Evolutionary conservation across 2,888 invertebrate genomes (phyloP).

Genomic region (Cheilosia scutellata): DNA sequence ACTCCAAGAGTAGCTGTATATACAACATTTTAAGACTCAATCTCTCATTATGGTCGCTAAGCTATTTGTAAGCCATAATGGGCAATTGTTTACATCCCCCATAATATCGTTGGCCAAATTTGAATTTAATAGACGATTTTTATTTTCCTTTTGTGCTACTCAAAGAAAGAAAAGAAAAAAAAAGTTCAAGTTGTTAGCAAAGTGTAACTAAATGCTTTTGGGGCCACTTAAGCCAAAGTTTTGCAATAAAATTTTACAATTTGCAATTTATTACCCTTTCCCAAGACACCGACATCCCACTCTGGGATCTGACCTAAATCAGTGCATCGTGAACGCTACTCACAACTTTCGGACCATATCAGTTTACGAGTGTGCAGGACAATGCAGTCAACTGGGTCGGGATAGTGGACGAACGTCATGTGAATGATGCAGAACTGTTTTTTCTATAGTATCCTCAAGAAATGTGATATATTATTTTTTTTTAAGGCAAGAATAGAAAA

Average conservation of each 20-base stretch:
- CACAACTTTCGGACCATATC: background rate
- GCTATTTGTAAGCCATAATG: conserved; percentile 40
- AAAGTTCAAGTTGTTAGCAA: conserved; percentile 18
- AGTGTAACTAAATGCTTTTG: conserved; percentile 18
- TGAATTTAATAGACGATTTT: conserved; percentile 16
- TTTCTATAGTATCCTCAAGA: no score
- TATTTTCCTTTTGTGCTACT: background rate
- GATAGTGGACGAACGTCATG: no score
- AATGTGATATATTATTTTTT: no score
- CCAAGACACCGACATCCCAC: background rate
- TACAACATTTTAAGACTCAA: background rate
- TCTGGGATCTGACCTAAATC: background rate
- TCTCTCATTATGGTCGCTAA: conserved; percentile 1
- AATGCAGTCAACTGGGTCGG: background rate
- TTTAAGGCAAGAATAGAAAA: no score
- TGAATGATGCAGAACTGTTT: no score
- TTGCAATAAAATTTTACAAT: conserved; percentile 6
- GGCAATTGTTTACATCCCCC: conserved; percentile 44
- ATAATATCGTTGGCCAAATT: background rate
- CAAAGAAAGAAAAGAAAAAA: background rate
- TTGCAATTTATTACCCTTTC: conserved; percentile 20
- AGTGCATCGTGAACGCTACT: background rate
- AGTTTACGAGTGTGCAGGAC: background rate
- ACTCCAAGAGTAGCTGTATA: no score
- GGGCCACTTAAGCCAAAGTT: conserved; percentile 33